Conservation (phyloP, 2,888 invertebrate species). For the Bellardia pandia region DNA sequence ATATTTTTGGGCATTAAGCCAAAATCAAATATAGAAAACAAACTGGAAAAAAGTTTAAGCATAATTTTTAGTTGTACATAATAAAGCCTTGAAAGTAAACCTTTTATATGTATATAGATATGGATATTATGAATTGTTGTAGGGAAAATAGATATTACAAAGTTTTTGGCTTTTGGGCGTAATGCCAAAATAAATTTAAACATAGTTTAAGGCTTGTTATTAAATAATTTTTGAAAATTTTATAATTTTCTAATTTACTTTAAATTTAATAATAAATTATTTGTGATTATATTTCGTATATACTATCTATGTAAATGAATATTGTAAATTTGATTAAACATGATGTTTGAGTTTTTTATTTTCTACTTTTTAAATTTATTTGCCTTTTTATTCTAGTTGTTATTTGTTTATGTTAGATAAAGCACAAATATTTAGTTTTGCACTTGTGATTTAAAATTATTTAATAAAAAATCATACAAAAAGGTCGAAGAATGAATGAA, state of each 20-base stretch:
- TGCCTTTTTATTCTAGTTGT: not conserved
- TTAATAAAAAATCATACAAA: too few relatives aligned
- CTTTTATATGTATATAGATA: constrained; percentile 26
- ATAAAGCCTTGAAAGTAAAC: constrained; percentile 61
- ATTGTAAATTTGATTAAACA: not conserved
- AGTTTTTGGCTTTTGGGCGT: constrained; percentile 2
- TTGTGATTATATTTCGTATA: not conserved
- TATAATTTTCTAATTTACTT: not conserved
- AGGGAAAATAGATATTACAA: not conserved
- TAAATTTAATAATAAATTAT: not conserved
- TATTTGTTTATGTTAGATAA: constrained; percentile 30
- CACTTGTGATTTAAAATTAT: too few relatives aligned
- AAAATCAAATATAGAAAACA: constrained; percentile 41
- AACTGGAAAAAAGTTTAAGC: constrained; percentile 24
- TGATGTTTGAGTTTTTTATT: too few relatives aligned
- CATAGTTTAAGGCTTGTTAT: not conserved
- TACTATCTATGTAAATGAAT: not conserved
- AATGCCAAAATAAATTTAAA: constrained; percentile 23
- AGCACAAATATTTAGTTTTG: not conserved
- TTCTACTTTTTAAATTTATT: not conserved
- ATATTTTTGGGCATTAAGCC: constrained; percentile 74
- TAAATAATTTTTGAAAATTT: not conserved
- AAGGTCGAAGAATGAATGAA: too few relatives aligned
- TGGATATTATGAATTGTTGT: not conserved
- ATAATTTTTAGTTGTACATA: constrained; percentile 45